These are phyloP conservation scores for Drosophila serrata DNA, from an alignment of 1,140 invertebrate genomes.

Conservation along the genomic window DNA sequence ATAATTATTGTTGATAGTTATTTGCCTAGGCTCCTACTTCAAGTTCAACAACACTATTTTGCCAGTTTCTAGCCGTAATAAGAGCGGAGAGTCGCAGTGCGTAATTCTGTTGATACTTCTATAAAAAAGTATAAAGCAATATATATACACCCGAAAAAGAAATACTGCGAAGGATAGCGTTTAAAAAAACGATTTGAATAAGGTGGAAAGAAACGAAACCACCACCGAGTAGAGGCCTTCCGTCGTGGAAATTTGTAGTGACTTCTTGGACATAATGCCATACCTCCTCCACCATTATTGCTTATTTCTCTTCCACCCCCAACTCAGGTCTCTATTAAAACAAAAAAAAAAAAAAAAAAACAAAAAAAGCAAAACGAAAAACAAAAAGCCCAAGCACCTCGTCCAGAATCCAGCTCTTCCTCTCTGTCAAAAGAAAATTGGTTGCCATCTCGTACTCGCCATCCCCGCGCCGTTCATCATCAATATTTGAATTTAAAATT, in stretches of 20 bases:
- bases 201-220: slow-evolving; percentile 63
- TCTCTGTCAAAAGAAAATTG: slow-evolving; percentile 45
- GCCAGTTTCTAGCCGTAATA: too few relatives aligned
- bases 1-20: too few relatives aligned
- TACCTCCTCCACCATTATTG: slow-evolving; percentile 2
- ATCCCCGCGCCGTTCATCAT: slow-evolving; percentile 54
- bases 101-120: background rate
- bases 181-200: slow-evolving; percentile 54
- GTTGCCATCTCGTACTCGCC: slow-evolving; percentile 30
- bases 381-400: slow-evolving; percentile 11
- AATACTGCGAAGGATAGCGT: background rate
- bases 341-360: too few relatives aligned
- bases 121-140: background rate
- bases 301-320: slow-evolving; percentile 1
- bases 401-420: slow-evolving; percentile 12
- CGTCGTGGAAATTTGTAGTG: slow-evolving; percentile 18
- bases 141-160: background rate
- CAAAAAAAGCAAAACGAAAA: slow-evolving; percentile 19
- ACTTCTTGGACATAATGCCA: slow-evolving; percentile 1
- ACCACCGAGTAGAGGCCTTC: slow-evolving; percentile 34
- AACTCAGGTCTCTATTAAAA: slow-evolving; percentile 10
- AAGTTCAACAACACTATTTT: too few relatives aligned
- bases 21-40: too few relatives aligned
- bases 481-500: slow-evolving; percentile 83
- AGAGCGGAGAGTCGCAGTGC: too few relatives aligned